Evolutionary conservation across 2,888 invertebrate species (phyloP).

Genomic region (Drosophila niveifrons): DNA sequence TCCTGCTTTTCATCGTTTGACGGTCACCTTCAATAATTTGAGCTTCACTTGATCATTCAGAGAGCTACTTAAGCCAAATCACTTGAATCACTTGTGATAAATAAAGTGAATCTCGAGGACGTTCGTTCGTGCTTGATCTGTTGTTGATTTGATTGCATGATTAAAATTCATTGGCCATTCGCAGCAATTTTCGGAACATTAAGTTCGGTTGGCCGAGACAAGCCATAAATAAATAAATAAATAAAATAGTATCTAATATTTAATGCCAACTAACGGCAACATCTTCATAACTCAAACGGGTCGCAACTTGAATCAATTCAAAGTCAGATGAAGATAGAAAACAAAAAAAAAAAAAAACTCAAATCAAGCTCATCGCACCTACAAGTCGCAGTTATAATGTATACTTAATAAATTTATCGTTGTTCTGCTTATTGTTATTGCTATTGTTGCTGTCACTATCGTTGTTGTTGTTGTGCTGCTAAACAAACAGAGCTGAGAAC

Average conservation of each 20-base stretch:
- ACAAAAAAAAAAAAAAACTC: not conserved
- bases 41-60: not conserved
- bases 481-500: constrained; percentile 29
- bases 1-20: not conserved
- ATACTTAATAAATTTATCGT: constrained; percentile 28
- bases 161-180: constrained; percentile 40
- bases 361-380: constrained; percentile 46
- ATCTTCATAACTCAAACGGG: constrained; percentile 60
- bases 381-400: constrained; percentile 47
- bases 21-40: not conserved
- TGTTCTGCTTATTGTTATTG: constrained; percentile 6
- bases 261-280: constrained; percentile 66
- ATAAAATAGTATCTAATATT: constrained; percentile 40
- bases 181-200: constrained; percentile 39
- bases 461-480: constrained; percentile 31
- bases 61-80: not conserved
- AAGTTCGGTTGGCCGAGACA: constrained; percentile 12
- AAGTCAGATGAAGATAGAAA: not conserved
- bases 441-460: constrained; percentile 21
- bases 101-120: constrained; percentile 26
- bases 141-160: constrained; percentile 13
- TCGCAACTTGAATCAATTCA: constrained; percentile 26
- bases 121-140: constrained; percentile 16
- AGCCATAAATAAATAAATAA: constrained; percentile 33
- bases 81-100: constrained; percentile 19